These are phyloP conservation scores for Polydrusus cervinus DNA, from an alignment of 2,888 invertebrate genomes.

Conservation along the genomic window DNA sequence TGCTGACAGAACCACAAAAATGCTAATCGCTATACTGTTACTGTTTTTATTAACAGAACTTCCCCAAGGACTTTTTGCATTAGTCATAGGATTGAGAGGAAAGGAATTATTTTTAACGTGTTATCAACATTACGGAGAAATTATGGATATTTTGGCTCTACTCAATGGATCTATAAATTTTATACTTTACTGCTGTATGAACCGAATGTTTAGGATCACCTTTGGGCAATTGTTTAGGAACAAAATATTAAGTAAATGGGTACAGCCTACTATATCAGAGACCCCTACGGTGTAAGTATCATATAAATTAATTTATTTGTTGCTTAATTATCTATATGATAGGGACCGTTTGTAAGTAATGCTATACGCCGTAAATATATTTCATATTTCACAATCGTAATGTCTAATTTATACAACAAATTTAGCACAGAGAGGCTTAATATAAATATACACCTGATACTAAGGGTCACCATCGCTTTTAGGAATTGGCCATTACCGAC, in stretches of 20 bases:
- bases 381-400: too few species aligned
- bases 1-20: constrained; percentile 91
- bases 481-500: too few species aligned
- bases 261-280: constrained; percentile 76
- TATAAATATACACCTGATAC: too few species aligned
- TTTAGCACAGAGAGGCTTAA: too few species aligned
- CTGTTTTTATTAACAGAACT: constrained; percentile 92
- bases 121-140: constrained; percentile 87
- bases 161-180: constrained; percentile 95
- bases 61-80: constrained; percentile 78
- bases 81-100: constrained; percentile 78
- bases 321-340: too few species aligned
- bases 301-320: not conserved
- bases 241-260: constrained; percentile 77
- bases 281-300: constrained; percentile 78
- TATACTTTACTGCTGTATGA: constrained; percentile 95
- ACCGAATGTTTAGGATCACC: constrained; percentile 90
- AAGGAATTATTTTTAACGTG: constrained; percentile 85
- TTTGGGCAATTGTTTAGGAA: constrained; percentile 83
- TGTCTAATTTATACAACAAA: too few species aligned
- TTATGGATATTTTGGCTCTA: constrained; percentile 92
- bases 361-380: too few species aligned
- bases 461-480: too few species aligned
- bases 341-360: too few species aligned
- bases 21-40: constrained; percentile 89